Base-by-base conservation (phyloP, 2,888 invertebrate genomes). In the Synergus gifuensis region DNA sequence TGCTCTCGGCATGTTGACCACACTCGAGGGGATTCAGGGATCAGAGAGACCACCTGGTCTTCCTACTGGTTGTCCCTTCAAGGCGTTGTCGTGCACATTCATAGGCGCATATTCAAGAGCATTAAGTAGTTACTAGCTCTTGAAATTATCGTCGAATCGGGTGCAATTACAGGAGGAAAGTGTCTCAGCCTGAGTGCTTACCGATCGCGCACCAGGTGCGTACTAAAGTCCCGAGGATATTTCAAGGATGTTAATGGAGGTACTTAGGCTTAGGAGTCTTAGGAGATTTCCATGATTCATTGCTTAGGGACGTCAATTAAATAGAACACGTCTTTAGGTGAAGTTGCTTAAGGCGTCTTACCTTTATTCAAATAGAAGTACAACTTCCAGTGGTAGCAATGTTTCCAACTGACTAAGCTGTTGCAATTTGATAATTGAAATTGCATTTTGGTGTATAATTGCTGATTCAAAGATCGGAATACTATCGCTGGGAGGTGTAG, bases 1-100 rank as follows among this genome's bases (percentile, higher is more conserved):
- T 86, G 87, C 86, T 86, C 84, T 82, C 84, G 84, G 83, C 85
- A 89, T 87, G 87, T 86, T 84, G 86, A 88, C 86, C 87, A 83
- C 81, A 81, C 85, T 83, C 81, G 66, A 69, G 85, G 84, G 84
- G 82, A 82, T 80, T 76, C 67, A 76, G 78, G 77, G 73, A 79
- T 67, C 76, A 73, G 54, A 83, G 80, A 78, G 80, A 81, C 83
- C 80, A 80, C 79, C 82, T 82, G 82, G 83, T 81, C 54, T 66
- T 76, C 67, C 44, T 5, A 16, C 18, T 54, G n/a, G 62, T 49
- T 28, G 5, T 36, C 14, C 78, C 36, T 60, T 16, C 58, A 14
- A 66, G 22, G 14, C 14, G n/a, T 49, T 16, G 60, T 42, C 46
- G 42, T 42, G 67, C 46, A 60, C 36, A 16, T 22, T 76, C 11